Base-by-base conservation (phyloP, 2,888 invertebrate species). In the Zygaena filipendulae region DNA sequence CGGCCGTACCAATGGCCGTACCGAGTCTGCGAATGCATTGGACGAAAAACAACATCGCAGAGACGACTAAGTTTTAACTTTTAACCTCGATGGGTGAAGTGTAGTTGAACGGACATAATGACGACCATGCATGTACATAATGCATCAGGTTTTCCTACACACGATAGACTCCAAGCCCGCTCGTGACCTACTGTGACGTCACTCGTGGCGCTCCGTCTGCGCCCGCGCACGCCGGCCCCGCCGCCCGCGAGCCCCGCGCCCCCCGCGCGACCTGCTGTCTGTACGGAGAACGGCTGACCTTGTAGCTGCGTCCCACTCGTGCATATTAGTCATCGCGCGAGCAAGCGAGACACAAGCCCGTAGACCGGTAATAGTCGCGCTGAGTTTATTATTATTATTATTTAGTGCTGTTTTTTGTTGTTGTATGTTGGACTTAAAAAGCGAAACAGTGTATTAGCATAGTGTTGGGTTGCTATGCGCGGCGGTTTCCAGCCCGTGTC, bases 201-300 rank as follows among this genome's bases (percentile, higher is more conserved):
- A 74, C 61, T 59, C 52, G 61, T 52, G 37, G 39, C 53, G 57
- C 60, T 63, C 59, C 58, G 71, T 68, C 72, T 68, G 68, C 72
- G 68, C 61, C 53, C 53, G 66, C 67, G 62, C 67, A 49, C 43
- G 30, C 46, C 35, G 30, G 23, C 36, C 19, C 25, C 23, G 24
- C 11, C 5, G 11, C 13, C 7, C 23, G 7, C 29, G 16, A 4
- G 16, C 35, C 33, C 34, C 45, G 55, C 59, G 50, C 54, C 55
- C 60, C 62, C 52, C 56, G 45, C 58, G 56, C 49, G 59, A 40
- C 41, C 59, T 59, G 62, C 64, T 59, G 72, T 71, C 71, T 72
- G 71, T 59, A 52, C 64, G 72, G 68, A 63, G 72, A 71, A 71
- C 70, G 70, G 62, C 69, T 72, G 75, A 77, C 77, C 77, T 77